These are phyloP conservation scores for Borostomias antarcticus DNA, from an alignment of 2,797 vertebrate species.

Conservation along the genomic window DNA sequence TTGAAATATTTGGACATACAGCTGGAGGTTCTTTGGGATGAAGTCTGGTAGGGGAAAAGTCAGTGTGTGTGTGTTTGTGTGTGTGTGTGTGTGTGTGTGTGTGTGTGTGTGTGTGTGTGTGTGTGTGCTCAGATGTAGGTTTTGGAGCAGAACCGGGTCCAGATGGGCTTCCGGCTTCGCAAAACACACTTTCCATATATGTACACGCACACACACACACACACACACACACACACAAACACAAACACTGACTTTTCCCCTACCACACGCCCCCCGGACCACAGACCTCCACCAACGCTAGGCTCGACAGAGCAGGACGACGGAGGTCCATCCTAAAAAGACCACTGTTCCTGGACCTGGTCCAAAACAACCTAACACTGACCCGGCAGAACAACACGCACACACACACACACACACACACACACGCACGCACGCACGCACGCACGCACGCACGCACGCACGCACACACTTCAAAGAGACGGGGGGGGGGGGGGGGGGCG, in stretches of 20 bases:
- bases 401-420: background rate
- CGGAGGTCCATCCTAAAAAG: conserved; percentile 1
- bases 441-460: background rate
- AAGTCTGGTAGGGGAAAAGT: conserved; percentile 51
- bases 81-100: background rate
- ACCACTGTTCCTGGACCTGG: conserved; percentile 33
- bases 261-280: background rate
- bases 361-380: conserved; percentile 14
- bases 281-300: background rate
- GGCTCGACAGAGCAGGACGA: background rate
- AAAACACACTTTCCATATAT: conserved; percentile 35
- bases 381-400: background rate
- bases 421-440: too few species aligned
- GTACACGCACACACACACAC: conserved; percentile 6
- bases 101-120: background rate
- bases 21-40: conserved; percentile 31
- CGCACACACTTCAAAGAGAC: background rate
- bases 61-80: conserved; percentile 24
- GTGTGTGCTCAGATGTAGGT: background rate
- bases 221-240: conserved; percentile 15
- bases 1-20: conserved; percentile 29
- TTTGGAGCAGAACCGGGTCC: background rate
- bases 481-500: background rate
- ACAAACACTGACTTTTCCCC: conserved; percentile 17
- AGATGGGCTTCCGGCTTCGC: background rate